Percentiles rank a stretch among this genome's conserved stretches.
Evolutionary conservation across 2,797 vertebrate genomes (phyloP).

Genomic region (Furcifer pardalis): DNA sequence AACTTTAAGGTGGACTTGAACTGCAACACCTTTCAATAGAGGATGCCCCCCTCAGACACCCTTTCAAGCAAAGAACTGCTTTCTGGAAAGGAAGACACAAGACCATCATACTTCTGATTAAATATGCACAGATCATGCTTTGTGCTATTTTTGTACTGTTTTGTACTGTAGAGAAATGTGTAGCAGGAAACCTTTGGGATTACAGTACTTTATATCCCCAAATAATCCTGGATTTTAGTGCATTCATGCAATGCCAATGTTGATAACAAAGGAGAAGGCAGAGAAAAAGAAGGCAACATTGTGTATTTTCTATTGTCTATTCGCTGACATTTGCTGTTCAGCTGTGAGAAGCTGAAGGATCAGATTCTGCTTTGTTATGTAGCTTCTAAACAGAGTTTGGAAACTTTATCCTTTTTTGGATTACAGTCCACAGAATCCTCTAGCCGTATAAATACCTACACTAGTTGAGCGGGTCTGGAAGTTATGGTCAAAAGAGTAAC

Average conservation of each 20-base stretch:
- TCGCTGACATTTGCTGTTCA: slow-evolving; percentile 13
- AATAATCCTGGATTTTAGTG: slow-evolving; percentile 21
- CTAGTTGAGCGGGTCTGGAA: too few species aligned
- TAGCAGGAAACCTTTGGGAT: slow-evolving; percentile 10
- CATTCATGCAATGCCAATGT: slow-evolving; percentile 11
- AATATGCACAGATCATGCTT: not conserved
- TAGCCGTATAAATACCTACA: not conserved
- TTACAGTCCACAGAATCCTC: not conserved
- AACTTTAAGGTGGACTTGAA: not conserved
- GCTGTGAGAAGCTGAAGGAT: not conserved
- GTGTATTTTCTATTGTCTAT: not conserved
- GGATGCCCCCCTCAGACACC: not conserved
- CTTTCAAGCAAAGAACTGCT: not conserved
- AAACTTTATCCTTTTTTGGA: not conserved
- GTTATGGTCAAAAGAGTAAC: too few species aligned
- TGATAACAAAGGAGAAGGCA: not conserved
- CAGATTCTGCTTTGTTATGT: slow-evolving; percentile 15
- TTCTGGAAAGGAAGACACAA: not conserved
- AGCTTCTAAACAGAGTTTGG: not conserved
- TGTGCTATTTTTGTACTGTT: slow-evolving; percentile 14
- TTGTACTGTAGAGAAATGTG: not conserved
- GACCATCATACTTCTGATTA: not conserved
- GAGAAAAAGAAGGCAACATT: not conserved
- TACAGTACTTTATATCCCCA: slow-evolving; percentile 25
- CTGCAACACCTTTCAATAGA: not conserved